Conservation (phyloP, 1,140 invertebrate species). For the Eubasilissa regina region DNA sequence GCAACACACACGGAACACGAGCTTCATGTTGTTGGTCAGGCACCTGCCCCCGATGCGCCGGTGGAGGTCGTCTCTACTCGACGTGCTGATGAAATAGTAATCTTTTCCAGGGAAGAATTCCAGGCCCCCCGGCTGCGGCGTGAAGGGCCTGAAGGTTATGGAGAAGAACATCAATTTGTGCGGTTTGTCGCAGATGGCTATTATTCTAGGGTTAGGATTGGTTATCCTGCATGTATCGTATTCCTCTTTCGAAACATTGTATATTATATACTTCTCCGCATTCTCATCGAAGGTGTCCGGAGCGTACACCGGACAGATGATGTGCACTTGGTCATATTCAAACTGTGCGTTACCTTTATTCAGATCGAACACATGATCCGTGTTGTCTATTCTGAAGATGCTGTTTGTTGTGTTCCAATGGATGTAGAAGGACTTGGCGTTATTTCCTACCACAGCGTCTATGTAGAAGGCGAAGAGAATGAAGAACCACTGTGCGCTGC, state of each 20-base stretch:
- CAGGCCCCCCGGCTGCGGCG: constrained; percentile 93
- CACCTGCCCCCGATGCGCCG: constrained; percentile 92
- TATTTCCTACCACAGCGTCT: constrained; percentile 85
- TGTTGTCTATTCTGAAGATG: constrained; percentile 98
- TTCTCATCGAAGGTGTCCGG: constrained; percentile 91
- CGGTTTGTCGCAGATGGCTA: constrained; percentile 96
- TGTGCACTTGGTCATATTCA: constrained; percentile 96
- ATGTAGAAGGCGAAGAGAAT: constrained; percentile 81
- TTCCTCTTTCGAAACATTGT: constrained; percentile 96
- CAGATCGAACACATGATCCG: constrained; percentile 96
- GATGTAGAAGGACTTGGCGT: constrained; percentile 87
- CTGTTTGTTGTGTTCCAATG: constrained; percentile 90
- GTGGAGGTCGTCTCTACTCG: constrained; percentile 92
- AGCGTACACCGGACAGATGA: constrained; percentile 94
- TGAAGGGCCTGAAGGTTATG: constrained; percentile 96
- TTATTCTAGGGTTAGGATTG: constrained; percentile 92
- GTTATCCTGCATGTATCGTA: constrained; percentile 97
- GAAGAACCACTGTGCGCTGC: constrained; percentile 69
- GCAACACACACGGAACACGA: constrained; percentile 96
- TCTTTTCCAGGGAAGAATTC: constrained; percentile 96
- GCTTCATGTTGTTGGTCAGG: constrained; percentile 95
- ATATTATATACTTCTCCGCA: constrained; percentile 95
- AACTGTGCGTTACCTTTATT: constrained; percentile 94
- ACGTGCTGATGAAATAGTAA: constrained; percentile 96
- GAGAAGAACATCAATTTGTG: constrained; percentile 96